phyloP scores from a whole-genome alignment of 1,140 invertebrate species.

The Mactra quadrangularis region DNA sequence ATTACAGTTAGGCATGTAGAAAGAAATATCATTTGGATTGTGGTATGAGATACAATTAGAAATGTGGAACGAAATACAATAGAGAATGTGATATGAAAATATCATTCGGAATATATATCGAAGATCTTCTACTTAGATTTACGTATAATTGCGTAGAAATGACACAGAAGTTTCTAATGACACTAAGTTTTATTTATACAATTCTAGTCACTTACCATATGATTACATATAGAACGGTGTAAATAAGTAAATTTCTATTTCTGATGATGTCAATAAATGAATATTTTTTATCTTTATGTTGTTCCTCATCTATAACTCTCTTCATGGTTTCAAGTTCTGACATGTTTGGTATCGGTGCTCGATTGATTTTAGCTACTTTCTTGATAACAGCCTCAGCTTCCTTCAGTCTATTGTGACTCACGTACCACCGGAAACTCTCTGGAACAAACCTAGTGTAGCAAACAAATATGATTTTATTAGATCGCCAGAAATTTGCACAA shows the following conservation, averaged over 20 bases:
- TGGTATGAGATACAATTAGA: no score
- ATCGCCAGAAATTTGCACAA: no score
- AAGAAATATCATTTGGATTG: no score
- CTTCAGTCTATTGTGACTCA: constrained; percentile 5
- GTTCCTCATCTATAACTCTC: neutral
- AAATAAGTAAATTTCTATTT: neutral
- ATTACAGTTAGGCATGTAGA: no score
- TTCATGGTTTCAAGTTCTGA: neutral
- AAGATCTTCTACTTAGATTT: no score
- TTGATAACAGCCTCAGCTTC: constrained; percentile 32
- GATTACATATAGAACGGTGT: neutral
- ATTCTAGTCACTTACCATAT: constrained; percentile 46
- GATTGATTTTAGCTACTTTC: constrained; percentile 32
- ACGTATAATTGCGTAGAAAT: no score
- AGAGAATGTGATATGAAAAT: no score
- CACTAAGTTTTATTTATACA: no score
- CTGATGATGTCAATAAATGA: constrained; percentile 24
- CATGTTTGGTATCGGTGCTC: constrained; percentile 15
- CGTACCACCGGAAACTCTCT: constrained; percentile 53
- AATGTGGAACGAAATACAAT: no score
- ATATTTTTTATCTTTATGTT: constrained; percentile 15
- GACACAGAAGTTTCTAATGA: no score
- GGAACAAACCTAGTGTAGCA: constrained; percentile 30
- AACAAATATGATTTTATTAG: neutral
- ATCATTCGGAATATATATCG: no score